Evolutionary conservation across 2,113 vertebrate species (phyloP), one percentile per base, ranked within the genome.

Genomic region (Mirza zaza): DNA sequence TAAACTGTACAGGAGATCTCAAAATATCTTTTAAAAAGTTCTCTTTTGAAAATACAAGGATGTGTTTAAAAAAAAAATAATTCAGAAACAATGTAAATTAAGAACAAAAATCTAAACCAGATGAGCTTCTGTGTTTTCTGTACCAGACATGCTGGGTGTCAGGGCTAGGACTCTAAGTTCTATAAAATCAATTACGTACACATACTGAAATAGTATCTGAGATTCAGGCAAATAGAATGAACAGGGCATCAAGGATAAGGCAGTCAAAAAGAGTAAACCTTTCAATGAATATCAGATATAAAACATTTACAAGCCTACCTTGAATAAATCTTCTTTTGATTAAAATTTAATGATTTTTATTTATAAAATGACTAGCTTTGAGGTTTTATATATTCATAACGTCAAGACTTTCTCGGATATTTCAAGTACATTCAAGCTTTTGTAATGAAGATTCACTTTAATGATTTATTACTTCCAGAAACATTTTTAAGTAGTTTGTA

Each of bases 341-440:
- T 96, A 96, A 97, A 97, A 34, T 96, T 90, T 87, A 87, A 97
- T 96, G 95, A 36, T 96, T 97, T 97, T 92, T 97, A 95, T 97
- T 97, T 97, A 85, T 95, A 96, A 96, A 97, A 91, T 92, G 92
- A 97, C 80, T 90, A 81, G 52, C 90, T 96, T 95, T 92, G 97
- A 96, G 80, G 92, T 84, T 90, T 96, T 94, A 96, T 96, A 65
- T 95, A 96, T 96, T 96, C 95, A 96, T 93, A 90, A 93, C 87
- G 81, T 87, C 97, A 96, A 97, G 92, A n/a, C 65, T 68, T 95
- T 97, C 94, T 92, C 39, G 88, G 94, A 55, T 77, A 96, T 73
- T 85, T 94, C 84, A 87, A 82, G 94, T 85, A 94, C 65, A 88
- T 81, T 90, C 71, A 94, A 88, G 95, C 92, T 94, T 97, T 95